These are phyloP conservation scores for Isichthys henryi DNA, from an alignment of 2,113 vertebrate genomes.

Conservation along the genomic window DNA sequence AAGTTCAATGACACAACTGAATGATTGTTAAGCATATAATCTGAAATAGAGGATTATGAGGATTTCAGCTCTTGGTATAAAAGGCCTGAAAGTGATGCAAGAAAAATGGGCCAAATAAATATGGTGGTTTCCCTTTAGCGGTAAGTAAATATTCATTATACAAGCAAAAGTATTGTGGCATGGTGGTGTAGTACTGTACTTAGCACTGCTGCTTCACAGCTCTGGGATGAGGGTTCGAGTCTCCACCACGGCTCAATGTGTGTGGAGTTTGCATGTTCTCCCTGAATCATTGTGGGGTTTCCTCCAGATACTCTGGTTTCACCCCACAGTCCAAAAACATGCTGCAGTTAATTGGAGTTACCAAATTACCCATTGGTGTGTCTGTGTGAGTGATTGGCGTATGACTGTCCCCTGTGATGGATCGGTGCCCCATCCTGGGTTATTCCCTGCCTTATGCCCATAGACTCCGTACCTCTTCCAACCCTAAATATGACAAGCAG, in stretches of 20 bases:
- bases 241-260: no score
- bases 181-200: not conserved
- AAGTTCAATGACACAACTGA: not conserved
- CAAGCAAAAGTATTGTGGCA: not conserved
- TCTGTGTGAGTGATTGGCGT: not conserved
- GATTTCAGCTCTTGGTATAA: not conserved
- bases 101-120: not conserved
- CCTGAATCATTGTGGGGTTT: not conserved
- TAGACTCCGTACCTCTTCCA: not conserved
- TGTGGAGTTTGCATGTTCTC: not conserved
- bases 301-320: not conserved
- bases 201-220: not conserved
- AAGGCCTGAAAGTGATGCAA: not conserved
- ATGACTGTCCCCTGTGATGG: not conserved
- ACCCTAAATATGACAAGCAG: not conserved
- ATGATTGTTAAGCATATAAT: not conserved
- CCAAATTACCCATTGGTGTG: not conserved
- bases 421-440: not conserved
- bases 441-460: not conserved
- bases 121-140: not conserved
- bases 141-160: not conserved
- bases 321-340: not conserved
- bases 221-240: not conserved
- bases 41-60: not conserved
- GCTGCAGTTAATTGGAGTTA: no score